Evolutionary conservation across 1,140 invertebrate species (phyloP).

Genomic region (Calliopsis andreniformis): DNA sequence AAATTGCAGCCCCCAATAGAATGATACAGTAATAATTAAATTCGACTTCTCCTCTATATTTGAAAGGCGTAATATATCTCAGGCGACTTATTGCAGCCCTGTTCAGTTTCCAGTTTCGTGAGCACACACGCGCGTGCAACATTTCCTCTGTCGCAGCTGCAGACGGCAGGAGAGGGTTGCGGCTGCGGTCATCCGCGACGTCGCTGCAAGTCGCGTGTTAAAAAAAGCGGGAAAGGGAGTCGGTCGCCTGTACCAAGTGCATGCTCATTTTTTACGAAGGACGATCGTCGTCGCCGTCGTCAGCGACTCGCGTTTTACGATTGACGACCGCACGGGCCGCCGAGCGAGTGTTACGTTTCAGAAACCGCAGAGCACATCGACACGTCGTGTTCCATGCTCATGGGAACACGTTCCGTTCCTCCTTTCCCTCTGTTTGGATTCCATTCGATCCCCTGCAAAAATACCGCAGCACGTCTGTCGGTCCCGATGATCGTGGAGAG

Average conservation of each 20-base stretch:
- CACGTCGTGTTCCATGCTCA: constrained; percentile 49
- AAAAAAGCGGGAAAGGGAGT: constrained; percentile 4
- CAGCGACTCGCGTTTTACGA: constrained; percentile 51
- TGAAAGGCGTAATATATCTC: constrained; percentile 4
- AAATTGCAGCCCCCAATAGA: too few relatives aligned
- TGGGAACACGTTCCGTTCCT: constrained; percentile 59
- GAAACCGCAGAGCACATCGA: constrained; percentile 55
- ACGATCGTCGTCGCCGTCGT: constrained; percentile 32
- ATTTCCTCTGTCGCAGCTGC: constrained; percentile 15
- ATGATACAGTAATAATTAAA: too few relatives aligned
- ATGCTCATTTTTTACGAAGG: constrained; percentile 11
- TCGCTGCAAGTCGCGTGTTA: constrained; percentile 54
- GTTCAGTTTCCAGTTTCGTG: constrained; percentile 36
- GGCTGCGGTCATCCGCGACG: constrained; percentile 49
- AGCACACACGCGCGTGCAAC: constrained; percentile 36
- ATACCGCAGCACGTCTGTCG: neutral
- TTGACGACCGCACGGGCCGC: constrained; percentile 51
- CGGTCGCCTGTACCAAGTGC: constrained; percentile 4
- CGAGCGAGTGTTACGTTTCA: constrained; percentile 59
- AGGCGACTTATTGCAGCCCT: constrained; percentile 26
- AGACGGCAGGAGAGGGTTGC: neutral
- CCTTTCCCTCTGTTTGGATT: constrained; percentile 50
- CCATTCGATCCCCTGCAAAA: constrained; percentile 25
- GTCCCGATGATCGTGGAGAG: neutral
- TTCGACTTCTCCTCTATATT: too few relatives aligned